A percentile compares a stretch with the other conserved stretches of the same genome.
These are phyloP conservation scores for Eubasilissa regina DNA, from an alignment of 1,140 invertebrate species.

Conservation along the genomic window DNA sequence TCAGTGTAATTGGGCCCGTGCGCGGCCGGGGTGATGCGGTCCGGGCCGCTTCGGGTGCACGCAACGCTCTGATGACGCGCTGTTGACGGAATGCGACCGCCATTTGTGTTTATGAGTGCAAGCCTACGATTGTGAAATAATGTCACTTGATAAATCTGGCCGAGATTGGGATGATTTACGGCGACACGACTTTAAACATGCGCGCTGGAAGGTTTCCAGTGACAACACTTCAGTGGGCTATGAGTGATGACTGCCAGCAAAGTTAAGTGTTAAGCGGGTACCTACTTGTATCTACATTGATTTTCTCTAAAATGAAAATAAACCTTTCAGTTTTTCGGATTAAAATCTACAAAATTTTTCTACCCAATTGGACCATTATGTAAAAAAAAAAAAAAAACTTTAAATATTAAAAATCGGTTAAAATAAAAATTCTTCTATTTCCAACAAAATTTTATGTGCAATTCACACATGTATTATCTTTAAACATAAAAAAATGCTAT, in stretches of 20 bases:
- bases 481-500: no score
- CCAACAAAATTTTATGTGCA: no score
- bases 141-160: slow-evolving; percentile 33
- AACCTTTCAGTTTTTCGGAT: no score
- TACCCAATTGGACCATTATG: no score
- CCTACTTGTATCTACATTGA: no score
- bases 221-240: slow-evolving; percentile 17
- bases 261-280: no score
- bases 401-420: no score
- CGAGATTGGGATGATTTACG: slow-evolving; percentile 34
- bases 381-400: no score
- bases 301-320: no score
- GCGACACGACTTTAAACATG: background rate
- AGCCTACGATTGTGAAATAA: slow-evolving; percentile 31
- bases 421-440: no score
- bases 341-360: no score
- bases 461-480: no score
- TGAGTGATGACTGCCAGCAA: background rate
- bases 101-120: slow-evolving; percentile 13
- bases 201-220: background rate
- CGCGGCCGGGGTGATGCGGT: slow-evolving; percentile 1
- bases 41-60: background rate
- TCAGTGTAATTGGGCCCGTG: slow-evolving; percentile 44
- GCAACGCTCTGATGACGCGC: slow-evolving; percentile 13
- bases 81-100: slow-evolving; percentile 13